Percentiles rank a stretch among this genome's conserved stretches.
phyloP scores from a whole-genome alignment of 2,797 vertebrate species.

The Chrosomus eos region DNA sequence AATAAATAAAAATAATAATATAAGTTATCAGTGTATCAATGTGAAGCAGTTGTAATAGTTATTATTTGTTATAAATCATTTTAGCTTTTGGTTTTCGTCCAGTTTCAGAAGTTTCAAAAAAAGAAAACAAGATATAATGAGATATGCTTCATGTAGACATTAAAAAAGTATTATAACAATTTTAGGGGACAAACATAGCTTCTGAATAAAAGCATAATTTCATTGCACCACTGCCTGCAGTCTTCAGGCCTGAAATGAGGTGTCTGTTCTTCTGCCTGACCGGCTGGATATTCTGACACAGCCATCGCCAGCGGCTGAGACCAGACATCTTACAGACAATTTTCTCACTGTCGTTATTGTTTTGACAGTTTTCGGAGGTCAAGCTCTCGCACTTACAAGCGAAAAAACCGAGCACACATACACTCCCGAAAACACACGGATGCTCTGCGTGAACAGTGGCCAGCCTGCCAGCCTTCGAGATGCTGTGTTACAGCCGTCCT shows the following conservation, averaged over 20 bases:
- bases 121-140: not conserved
- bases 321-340: not conserved
- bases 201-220: not conserved
- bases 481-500: not conserved
- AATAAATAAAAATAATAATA: too few species aligned
- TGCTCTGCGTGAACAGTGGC: not conserved
- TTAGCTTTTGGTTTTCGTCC: too few species aligned
- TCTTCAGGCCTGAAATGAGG: not conserved
- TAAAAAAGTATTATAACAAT: too few species aligned
- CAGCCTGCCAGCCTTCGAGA: not conserved
- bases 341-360: slow-evolving; percentile 1
- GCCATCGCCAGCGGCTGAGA: not conserved
- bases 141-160: not conserved
- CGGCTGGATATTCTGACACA: not conserved
- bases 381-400: not conserved
- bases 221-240: not conserved
- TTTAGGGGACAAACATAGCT: not conserved
- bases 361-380: slow-evolving; percentile 39
- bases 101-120: not conserved
- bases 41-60: not conserved
- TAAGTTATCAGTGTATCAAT: not conserved
- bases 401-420: not conserved
- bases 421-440: not conserved
- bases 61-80: not conserved
- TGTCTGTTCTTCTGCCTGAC: not conserved